Percentiles rank a stretch among this genome's conserved stretches.
Conservation (phyloP, 2,888 invertebrate genomes). For the Doris montereyensis region DNA sequence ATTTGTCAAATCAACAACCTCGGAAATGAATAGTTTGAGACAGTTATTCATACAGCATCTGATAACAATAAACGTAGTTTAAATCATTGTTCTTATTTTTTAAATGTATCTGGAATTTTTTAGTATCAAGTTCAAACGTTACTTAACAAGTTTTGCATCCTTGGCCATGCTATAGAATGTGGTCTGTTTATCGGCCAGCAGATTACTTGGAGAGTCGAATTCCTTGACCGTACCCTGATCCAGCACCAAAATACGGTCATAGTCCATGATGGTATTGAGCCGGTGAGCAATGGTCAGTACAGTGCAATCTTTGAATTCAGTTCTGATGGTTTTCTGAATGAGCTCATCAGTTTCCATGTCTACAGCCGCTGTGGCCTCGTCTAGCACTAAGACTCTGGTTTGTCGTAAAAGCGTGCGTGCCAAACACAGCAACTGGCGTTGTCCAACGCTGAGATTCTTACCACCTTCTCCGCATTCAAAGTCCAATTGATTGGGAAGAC, state of each 20-base stretch:
- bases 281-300: slow-evolving; percentile 78
- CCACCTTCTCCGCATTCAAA: slow-evolving; percentile 93
- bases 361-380: slow-evolving; percentile 72
- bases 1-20: no score
- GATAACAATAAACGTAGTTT: no score
- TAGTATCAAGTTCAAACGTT: no score
- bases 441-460: slow-evolving; percentile 87
- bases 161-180: slow-evolving; percentile 30
- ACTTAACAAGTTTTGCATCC: slow-evolving; percentile 23
- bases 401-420: slow-evolving; percentile 88
- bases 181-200: slow-evolving; percentile 8
- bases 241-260: slow-evolving; percentile 73
- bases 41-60: no score
- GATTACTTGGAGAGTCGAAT: slow-evolving; percentile 31
- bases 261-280: slow-evolving; percentile 75
- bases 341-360: slow-evolving; percentile 76
- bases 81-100: no score
- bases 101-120: no score
- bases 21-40: no score
- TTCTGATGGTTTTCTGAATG: slow-evolving; percentile 75
- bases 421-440: slow-evolving; percentile 88
- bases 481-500: slow-evolving; percentile 83
- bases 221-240: slow-evolving; percentile 29
- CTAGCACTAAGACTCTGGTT: slow-evolving; percentile 78
- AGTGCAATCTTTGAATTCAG: slow-evolving; percentile 76